Conservation (phyloP, 2,888 invertebrate species). For the Acanthacorydalis orientalis region DNA sequence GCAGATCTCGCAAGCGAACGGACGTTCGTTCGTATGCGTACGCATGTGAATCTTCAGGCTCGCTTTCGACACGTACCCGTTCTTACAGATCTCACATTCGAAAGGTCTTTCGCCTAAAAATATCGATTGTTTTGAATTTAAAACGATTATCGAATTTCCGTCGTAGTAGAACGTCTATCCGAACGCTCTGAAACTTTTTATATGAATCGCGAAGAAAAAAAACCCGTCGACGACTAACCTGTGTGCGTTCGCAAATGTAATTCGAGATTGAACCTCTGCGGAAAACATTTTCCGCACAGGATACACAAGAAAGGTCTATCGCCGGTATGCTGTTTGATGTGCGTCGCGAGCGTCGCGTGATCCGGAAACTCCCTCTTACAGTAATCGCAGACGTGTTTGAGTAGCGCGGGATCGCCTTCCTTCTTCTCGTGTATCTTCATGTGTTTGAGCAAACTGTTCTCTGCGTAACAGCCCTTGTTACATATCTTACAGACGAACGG, state of each 20-base stretch:
- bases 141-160: too few relatives aligned
- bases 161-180: too few relatives aligned
- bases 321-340: conserved; percentile 28
- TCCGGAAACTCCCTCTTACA: conserved; percentile 27
- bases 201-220: too few relatives aligned
- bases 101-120: conserved; percentile 24
- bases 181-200: too few relatives aligned
- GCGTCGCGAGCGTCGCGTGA: conserved; percentile 21
- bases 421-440: conserved; percentile 29
- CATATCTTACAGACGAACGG: conserved; percentile 29
- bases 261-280: conserved; percentile 26
- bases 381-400: conserved; percentile 29
- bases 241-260: conserved; percentile 27
- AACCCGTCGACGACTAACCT: too few relatives aligned
- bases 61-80: conserved; percentile 28
- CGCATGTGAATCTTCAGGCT: conserved; percentile 29
- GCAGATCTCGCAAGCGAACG: conserved; percentile 28
- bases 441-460: conserved; percentile 27
- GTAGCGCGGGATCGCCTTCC: conserved; percentile 25
- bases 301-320: conserved; percentile 27
- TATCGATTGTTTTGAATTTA: neutral
- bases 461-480: conserved; percentile 27
- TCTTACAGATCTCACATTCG: conserved; percentile 26
- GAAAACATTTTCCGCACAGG: conserved; percentile 27
- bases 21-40: conserved; percentile 28